Percentiles rank a stretch among this genome's conserved stretches.
Evolutionary conservation across 1,140 invertebrate species (phyloP).

Genomic region (Vanessa tameamea): DNA sequence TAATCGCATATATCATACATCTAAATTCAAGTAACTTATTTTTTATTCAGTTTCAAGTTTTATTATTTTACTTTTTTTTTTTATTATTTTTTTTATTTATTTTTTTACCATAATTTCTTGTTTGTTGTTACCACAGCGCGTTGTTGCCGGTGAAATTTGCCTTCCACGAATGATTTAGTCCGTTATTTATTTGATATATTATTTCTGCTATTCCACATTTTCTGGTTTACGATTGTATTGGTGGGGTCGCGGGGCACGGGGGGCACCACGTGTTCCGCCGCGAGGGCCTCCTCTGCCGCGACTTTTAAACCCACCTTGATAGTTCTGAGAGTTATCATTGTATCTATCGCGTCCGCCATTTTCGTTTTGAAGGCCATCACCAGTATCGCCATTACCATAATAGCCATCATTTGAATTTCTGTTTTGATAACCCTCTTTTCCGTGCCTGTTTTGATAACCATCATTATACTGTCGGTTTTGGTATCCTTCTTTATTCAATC

Average conservation of each 20-base stretch:
- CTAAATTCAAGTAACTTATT: conserved; percentile 80
- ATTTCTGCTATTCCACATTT: conserved; percentile 58
- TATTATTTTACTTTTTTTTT: conserved; percentile 79
- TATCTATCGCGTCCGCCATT: conserved; percentile 64
- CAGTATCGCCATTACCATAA: conserved; percentile 70
- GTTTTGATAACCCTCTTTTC: conserved; percentile 63
- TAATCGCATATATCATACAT: conserved; percentile 80
- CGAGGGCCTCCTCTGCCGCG: conserved; percentile 65
- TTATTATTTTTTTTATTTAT: conserved; percentile 60
- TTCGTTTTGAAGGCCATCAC: conserved; percentile 57
- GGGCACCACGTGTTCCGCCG: conserved; percentile 49
- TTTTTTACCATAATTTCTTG: conserved; percentile 75
- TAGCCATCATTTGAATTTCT: conserved; percentile 65
- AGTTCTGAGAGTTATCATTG: conserved; percentile 58
- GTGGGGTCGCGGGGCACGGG: conserved; percentile 54
- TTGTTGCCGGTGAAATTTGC: conserved; percentile 81
- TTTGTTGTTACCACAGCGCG: conserved; percentile 73
- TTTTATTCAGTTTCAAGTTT: conserved; percentile 78
- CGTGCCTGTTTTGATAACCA: conserved; percentile 61
- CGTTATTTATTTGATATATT: conserved; percentile 39
- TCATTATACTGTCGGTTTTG: conserved; percentile 65
- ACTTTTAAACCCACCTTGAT: conserved; percentile 70
- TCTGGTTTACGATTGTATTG: conserved; percentile 68
- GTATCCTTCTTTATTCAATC: conserved; percentile 61
- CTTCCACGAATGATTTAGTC: conserved; percentile 79